Evolutionary conservation across 2,113 vertebrate genomes (phyloP).

Genomic region (Procavia capensis): DNA sequence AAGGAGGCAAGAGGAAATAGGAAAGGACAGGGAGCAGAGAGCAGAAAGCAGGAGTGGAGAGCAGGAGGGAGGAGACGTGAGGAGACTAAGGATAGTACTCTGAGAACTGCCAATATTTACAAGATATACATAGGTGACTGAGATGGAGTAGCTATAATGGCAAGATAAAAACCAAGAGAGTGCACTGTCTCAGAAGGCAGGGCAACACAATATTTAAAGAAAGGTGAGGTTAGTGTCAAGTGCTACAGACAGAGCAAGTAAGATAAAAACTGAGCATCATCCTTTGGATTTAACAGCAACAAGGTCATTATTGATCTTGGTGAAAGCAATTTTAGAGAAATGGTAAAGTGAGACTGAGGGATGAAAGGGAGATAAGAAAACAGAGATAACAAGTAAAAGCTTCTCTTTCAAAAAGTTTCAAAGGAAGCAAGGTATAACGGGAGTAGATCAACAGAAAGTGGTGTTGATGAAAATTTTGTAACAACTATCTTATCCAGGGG

Average conservation of each 20-base stretch:
- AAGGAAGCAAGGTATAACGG: background rate
- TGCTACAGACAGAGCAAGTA: conserved; percentile 50
- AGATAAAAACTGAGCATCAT: conserved; percentile 70
- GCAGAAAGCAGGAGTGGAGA: no score
- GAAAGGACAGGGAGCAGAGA: background rate
- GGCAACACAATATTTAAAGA: conserved; percentile 45
- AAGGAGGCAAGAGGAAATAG: rapidly evolving
- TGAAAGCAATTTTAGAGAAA: conserved; percentile 65
- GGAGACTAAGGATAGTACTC: background rate
- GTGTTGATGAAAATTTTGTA: background rate
- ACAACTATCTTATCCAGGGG: background rate
- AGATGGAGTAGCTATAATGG: conserved; percentile 2
- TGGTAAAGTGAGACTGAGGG: conserved; percentile 16
- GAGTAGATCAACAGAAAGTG: background rate
- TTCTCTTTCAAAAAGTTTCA: conserved; percentile 49
- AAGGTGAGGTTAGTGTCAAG: conserved; percentile 44
- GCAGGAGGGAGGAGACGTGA: background rate
- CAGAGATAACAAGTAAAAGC: conserved; percentile 27
- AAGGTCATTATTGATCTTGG: conserved; percentile 63
- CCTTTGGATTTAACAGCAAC: conserved; percentile 54
- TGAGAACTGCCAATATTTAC: conserved; percentile 57
- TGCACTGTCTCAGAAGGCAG: conserved; percentile 22
- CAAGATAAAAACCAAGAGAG: conserved; percentile 48
- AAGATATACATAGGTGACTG: conserved; percentile 28
- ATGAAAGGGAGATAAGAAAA: conserved; percentile 62